Conservation (phyloP, 2,888 invertebrate genomes). For the Catocala fraxini region DNA sequence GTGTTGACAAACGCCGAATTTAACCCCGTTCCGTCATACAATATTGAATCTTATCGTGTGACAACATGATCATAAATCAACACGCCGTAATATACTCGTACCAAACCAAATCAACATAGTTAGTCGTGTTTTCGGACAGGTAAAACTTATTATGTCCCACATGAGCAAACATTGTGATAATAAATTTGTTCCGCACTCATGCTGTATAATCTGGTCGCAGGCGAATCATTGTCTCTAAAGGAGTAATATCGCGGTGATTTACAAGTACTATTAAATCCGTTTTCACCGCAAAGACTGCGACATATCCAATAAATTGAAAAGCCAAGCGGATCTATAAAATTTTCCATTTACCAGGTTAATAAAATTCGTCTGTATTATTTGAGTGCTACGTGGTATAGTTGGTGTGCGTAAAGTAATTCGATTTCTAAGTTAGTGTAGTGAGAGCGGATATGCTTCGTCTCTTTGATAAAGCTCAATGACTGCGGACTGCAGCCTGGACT, state of each 20-base stretch:
- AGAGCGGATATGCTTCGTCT: slow-evolving; percentile 49
- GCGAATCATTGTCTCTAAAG: slow-evolving; percentile 27
- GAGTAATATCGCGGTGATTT: slow-evolving; percentile 28
- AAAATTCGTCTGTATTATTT: slow-evolving; percentile 58
- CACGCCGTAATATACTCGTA: slow-evolving; percentile 36
- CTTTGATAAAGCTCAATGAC: slow-evolving; percentile 61
- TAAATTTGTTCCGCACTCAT: slow-evolving; percentile 32
- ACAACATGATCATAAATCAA: slow-evolving; percentile 50
- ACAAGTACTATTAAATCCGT: slow-evolving; percentile 38
- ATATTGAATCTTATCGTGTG: slow-evolving; percentile 60
- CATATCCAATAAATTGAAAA: slow-evolving; percentile 53
- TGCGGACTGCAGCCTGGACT: slow-evolving; percentile 58
- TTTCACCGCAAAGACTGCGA: slow-evolving; percentile 33
- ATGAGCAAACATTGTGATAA: slow-evolving; percentile 45
- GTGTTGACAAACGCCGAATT: slow-evolving; percentile 68
- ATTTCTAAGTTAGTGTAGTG: slow-evolving; percentile 70
- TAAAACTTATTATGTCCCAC: slow-evolving; percentile 53
- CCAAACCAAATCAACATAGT: slow-evolving; percentile 44
- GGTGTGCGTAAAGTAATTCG: slow-evolving; percentile 54
- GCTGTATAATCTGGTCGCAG: slow-evolving; percentile 28
- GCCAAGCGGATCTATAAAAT: slow-evolving; percentile 55
- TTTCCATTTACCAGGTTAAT: slow-evolving; percentile 54
- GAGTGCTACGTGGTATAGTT: slow-evolving; percentile 48
- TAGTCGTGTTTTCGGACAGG: slow-evolving; percentile 52
- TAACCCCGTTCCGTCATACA: slow-evolving; percentile 44